phyloP scores from a whole-genome alignment of 2,113 vertebrate genomes.

The Bubo scandiacus region DNA sequence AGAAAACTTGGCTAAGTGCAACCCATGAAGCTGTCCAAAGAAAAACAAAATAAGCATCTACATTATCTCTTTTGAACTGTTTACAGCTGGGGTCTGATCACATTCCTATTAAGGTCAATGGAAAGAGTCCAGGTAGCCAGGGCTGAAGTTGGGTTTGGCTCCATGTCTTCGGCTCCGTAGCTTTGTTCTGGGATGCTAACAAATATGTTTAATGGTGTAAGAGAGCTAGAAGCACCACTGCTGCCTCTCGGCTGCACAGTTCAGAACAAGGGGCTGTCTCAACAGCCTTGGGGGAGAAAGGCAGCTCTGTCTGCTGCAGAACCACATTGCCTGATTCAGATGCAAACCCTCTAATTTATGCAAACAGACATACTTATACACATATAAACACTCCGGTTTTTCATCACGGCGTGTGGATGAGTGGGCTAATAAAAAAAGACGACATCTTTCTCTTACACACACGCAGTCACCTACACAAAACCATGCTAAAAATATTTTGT shows the following conservation, averaged over 20 bases:
- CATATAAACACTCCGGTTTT: neutral
- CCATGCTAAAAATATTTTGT: conserved; percentile 23
- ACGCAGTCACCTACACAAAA: conserved; percentile 55
- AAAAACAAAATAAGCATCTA: neutral
- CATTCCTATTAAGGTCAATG: conserved; percentile 1
- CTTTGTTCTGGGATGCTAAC: neutral
- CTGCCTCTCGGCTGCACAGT: neutral
- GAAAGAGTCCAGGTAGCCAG: conserved; percentile 6
- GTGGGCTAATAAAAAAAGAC: conserved; percentile 37
- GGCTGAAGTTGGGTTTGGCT: neutral
- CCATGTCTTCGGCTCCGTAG: neutral
- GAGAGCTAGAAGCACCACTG: neutral
- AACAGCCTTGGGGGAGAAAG: neutral
- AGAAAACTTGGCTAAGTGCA: neutral
- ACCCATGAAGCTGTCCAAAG: neutral
- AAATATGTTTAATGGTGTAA: neutral
- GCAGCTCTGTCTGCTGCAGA: conserved; percentile 28
- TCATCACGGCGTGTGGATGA: neutral
- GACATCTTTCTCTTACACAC: conserved; percentile 32
- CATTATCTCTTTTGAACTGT: conserved; percentile 1
- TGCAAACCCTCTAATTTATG: conserved; percentile 40
- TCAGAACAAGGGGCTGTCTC: neutral
- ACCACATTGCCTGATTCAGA: neutral
- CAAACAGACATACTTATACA: conserved; percentile 25
- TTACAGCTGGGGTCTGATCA: neutral